Evolutionary conservation across 2,113 vertebrate species (phyloP).

Genomic region (Upupa epops): DNA sequence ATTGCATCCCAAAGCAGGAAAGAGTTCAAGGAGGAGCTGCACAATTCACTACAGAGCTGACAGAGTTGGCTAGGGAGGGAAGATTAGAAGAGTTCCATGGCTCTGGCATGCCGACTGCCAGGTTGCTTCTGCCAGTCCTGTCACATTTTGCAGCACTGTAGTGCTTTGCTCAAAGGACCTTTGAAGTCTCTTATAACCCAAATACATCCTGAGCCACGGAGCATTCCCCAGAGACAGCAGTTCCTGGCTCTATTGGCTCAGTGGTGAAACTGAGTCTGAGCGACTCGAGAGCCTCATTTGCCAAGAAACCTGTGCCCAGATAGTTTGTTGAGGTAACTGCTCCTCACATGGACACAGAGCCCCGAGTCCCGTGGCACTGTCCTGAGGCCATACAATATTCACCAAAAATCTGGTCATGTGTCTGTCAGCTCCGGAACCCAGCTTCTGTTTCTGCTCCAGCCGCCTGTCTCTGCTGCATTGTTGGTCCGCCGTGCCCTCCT

Average conservation of each 20-base stretch:
- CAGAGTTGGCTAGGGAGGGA: not conserved
- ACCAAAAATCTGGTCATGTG: not conserved
- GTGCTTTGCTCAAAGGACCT: constrained; percentile 28
- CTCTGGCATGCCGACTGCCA: not conserved
- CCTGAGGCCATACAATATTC: not conserved
- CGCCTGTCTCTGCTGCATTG: not conserved
- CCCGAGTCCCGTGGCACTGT: not conserved
- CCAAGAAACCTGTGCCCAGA: not conserved
- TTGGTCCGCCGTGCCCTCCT: not conserved
- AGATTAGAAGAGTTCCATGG: not conserved
- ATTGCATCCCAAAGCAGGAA: not conserved
- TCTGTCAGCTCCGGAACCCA: not conserved
- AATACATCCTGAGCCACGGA: constrained; percentile 9
- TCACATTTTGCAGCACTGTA: not conserved
- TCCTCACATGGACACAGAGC: not conserved
- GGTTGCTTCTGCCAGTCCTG: not conserved
- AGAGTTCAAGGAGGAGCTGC: not conserved
- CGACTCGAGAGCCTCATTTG: not conserved
- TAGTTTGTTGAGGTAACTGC: not conserved
- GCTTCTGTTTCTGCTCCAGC: not conserved
- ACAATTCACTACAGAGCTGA: not conserved
- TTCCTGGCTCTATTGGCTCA: not conserved
- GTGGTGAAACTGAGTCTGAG: constrained; percentile 39
- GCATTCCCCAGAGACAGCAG: not conserved
- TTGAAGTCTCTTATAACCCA: constrained; percentile 48